Evolutionary conservation across 2,113 vertebrate species (phyloP).

Genomic region (Oenanthe melanoleuca): DNA sequence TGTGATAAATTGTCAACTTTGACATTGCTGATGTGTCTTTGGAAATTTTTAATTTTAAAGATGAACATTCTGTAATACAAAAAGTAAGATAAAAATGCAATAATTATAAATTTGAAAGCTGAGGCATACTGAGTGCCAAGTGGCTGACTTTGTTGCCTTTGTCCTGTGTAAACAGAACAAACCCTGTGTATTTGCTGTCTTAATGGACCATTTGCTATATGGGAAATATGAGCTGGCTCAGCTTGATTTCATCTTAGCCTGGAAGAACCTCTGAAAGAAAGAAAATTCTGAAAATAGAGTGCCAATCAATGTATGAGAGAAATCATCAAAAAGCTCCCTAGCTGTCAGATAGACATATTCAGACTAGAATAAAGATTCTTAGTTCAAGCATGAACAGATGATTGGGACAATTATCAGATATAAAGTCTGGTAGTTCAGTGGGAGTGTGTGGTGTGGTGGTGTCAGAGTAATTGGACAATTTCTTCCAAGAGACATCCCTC

Average conservation of each 20-base stretch:
- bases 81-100: neutral
- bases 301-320: neutral
- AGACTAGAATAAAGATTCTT: neutral
- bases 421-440: neutral
- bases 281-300: neutral
- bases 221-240: neutral
- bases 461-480: neutral
- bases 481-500: neutral
- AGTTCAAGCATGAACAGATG: rapidly evolving
- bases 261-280: neutral
- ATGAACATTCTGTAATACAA: neutral
- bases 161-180: neutral
- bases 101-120: neutral
- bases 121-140: neutral
- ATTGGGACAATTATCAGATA: neutral
- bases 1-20: neutral
- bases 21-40: neutral
- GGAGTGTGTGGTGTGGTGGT: neutral
- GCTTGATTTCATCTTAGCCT: neutral
- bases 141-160: neutral
- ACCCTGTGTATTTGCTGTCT: neutral
- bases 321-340: neutral
- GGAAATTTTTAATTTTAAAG: neutral
- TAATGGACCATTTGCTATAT: neutral
- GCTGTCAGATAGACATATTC: neutral